These are phyloP conservation scores for Acanthococcus lagerstroemiae DNA, from an alignment of 2,888 invertebrate species.

Conservation along the genomic window DNA sequence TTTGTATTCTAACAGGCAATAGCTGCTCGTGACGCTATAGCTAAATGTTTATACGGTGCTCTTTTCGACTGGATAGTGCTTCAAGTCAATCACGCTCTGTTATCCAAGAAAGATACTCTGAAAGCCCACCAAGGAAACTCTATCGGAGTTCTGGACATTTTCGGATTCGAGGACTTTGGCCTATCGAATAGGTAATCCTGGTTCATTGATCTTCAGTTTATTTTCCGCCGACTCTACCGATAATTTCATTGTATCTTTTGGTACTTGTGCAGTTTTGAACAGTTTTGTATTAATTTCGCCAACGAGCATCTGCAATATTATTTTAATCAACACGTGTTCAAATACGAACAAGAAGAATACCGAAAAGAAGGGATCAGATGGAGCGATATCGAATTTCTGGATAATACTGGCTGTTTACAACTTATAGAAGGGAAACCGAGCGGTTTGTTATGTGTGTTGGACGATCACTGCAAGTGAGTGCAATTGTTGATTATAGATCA, in stretches of 20 bases:
- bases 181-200: slow-evolving; percentile 52
- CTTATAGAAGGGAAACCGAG: slow-evolving; percentile 84
- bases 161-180: slow-evolving; percentile 94
- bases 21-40: slow-evolving; percentile 89
- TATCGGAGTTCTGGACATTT: slow-evolving; percentile 90
- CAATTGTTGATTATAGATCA: neutral
- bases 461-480: slow-evolving; percentile 91
- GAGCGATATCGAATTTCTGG: slow-evolving; percentile 92
- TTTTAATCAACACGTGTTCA: slow-evolving; percentile 96
- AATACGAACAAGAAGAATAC: slow-evolving; percentile 95
- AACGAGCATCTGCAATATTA: slow-evolving; percentile 95
- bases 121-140: slow-evolving; percentile 85
- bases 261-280: slow-evolving; percentile 65
- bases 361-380: slow-evolving; percentile 84
- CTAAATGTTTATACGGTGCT: slow-evolving; percentile 91
- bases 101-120: slow-evolving; percentile 79
- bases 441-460: slow-evolving; percentile 78
- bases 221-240: neutral
- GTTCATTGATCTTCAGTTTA: neutral
- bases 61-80: slow-evolving; percentile 96
- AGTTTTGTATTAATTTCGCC: slow-evolving; percentile 94
- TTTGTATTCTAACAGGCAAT: slow-evolving; percentile 50
- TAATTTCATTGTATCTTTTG: neutral
- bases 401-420: slow-evolving; percentile 88
- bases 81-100: slow-evolving; percentile 86